Percentiles rank a stretch among this genome's conserved stretches.
Evolutionary conservation across 2,888 invertebrate species (phyloP).

Genomic region (Brassicogethes aeneus): DNA sequence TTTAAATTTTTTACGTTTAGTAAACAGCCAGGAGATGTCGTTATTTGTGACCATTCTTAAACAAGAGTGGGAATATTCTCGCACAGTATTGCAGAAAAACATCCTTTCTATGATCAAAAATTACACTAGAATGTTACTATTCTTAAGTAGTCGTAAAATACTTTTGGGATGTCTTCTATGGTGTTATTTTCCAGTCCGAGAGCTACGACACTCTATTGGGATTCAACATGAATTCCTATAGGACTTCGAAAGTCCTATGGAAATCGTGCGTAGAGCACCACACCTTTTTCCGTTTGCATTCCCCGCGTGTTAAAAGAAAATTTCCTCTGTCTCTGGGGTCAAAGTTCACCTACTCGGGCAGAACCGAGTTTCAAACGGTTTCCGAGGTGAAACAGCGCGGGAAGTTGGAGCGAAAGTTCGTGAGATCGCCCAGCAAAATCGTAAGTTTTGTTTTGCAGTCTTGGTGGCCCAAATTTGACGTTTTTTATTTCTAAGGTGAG

Average conservation of each 20-base stretch:
- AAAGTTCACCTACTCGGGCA: constrained; percentile 78
- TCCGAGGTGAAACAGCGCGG: constrained; percentile 80
- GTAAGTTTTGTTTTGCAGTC: too few relatives aligned
- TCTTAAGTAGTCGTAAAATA: too few relatives aligned
- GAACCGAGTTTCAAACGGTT: constrained; percentile 91
- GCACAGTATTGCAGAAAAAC: too few relatives aligned
- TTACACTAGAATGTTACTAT: too few relatives aligned
- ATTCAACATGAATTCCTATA: constrained; percentile 90
- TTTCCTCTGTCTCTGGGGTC: constrained; percentile 67
- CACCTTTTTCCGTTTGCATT: constrained; percentile 90
- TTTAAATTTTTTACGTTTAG: too few relatives aligned
- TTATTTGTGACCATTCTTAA: too few relatives aligned
- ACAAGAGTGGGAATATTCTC: too few relatives aligned
- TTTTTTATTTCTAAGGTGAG: too few relatives aligned
- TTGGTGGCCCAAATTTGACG: too few relatives aligned
- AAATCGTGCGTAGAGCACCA: constrained; percentile 98
- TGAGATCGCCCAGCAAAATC: constrained; percentile 73
- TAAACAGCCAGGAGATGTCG: too few relatives aligned
- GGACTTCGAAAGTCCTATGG: constrained; percentile 94
- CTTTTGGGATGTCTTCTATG: too few relatives aligned
- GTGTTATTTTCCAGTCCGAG: constrained; percentile 66
- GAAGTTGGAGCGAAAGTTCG: constrained; percentile 74
- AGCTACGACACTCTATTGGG: constrained; percentile 85
- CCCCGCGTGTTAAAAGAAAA: constrained; percentile 57
- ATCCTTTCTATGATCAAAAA: too few relatives aligned